A percentile compares a stretch with the other conserved stretches of the same genome.
Conservation (phyloP, 2,888 invertebrate genomes). For the Fragum sueziense region DNA sequence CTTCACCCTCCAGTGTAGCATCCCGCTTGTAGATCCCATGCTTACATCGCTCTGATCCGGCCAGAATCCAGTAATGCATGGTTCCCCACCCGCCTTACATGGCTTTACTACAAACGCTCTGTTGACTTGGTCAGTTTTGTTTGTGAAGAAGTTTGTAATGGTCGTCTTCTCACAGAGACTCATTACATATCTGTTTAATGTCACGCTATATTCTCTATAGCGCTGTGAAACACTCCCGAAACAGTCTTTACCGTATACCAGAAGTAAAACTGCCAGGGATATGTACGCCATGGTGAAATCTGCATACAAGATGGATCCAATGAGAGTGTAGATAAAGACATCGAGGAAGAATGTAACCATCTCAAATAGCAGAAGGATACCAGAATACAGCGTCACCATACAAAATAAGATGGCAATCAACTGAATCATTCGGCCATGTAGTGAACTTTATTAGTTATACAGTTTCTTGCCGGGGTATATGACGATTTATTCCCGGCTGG, state of each 20-base stretch:
- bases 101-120: not conserved
- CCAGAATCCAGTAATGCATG: not conserved
- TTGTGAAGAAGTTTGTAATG: not conserved
- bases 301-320: slow-evolving; percentile 79
- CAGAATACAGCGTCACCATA: slow-evolving; percentile 68
- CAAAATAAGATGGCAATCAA: slow-evolving; percentile 63
- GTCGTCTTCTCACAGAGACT: slow-evolving; percentile 52
- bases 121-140: slow-evolving; percentile 38
- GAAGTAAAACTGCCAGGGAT: slow-evolving; percentile 70
- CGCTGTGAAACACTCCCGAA: slow-evolving; percentile 74
- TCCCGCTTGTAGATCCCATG: not conserved
- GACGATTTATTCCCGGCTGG: no score
- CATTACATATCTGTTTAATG: slow-evolving; percentile 66
- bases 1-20: slow-evolving; percentile 45
- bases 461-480: no score
- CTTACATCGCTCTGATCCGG: not conserved
- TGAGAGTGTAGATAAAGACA: slow-evolving; percentile 73
- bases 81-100: not conserved
- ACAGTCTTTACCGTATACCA: slow-evolving; percentile 73
- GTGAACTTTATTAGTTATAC: no score
- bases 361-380: slow-evolving; percentile 75
- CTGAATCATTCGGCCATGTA: slow-evolving; percentile 48
- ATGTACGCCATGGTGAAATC: slow-evolving; percentile 72
- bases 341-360: slow-evolving; percentile 76
- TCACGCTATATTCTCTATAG: slow-evolving; percentile 76